phyloP scores from a whole-genome alignment of 2,888 invertebrate species.

The Bombylius major region DNA sequence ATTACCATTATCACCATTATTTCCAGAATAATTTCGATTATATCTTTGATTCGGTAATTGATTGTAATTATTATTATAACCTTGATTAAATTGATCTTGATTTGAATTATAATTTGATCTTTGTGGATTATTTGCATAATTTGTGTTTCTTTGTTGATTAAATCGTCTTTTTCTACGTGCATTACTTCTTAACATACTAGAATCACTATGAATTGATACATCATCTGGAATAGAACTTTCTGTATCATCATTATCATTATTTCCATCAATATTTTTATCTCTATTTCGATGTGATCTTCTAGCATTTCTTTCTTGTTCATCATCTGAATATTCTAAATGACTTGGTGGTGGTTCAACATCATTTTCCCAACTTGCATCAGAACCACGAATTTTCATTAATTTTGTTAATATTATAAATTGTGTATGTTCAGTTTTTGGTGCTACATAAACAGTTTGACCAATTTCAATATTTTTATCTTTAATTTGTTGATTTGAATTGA shows the following conservation, averaged over 20 bases:
- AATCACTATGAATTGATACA: not conserved
- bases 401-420: slow-evolving; percentile 62
- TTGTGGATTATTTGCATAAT: not conserved
- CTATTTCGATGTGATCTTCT: slow-evolving; percentile 32
- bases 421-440: slow-evolving; percentile 64
- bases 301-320: slow-evolving; percentile 62
- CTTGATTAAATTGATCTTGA: not conserved
- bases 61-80: not conserved
- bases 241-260: not conserved
- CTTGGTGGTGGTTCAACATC: slow-evolving; percentile 66
- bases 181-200: not conserved
- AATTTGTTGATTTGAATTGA: slow-evolving; percentile 70
- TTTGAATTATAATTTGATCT: not conserved
- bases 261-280: slow-evolving; percentile 26
- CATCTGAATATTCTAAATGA: slow-evolving; percentile 73
- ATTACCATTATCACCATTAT: not conserved
- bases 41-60: not conserved
- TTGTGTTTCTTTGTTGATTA: slow-evolving; percentile 7
- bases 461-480: slow-evolving; percentile 48
- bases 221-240: not conserved
- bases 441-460: slow-evolving; percentile 68
- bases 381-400: slow-evolving; percentile 63
- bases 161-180: not conserved
- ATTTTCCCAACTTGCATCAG: slow-evolving; percentile 79
- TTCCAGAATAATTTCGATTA: not conserved